Evolutionary conservation across 2,888 invertebrate species (phyloP).

Genomic region (Drosophila flavopinicola): DNA sequence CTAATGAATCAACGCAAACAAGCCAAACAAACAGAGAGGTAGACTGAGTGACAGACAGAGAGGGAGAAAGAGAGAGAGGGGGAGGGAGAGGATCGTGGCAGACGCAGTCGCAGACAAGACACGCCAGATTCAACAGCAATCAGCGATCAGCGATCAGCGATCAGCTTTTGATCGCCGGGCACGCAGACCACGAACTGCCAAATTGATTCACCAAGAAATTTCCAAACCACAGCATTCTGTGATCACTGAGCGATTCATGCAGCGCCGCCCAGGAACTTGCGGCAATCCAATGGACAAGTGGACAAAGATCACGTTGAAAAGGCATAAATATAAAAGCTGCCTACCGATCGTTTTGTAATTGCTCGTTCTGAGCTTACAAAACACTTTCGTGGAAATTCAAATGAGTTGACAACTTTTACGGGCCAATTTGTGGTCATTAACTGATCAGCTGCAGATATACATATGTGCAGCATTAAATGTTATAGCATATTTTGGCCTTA

Average conservation of each 20-base stretch:
- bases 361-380: slow-evolving; percentile 29
- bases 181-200: slow-evolving; percentile 30
- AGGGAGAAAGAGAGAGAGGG: not conserved
- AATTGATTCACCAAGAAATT: slow-evolving; percentile 49
- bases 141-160: slow-evolving; percentile 22
- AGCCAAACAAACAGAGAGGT: slow-evolving; percentile 15
- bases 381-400: slow-evolving; percentile 46
- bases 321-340: slow-evolving; percentile 54
- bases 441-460: slow-evolving; percentile 18
- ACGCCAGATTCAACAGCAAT: slow-evolving; percentile 57
- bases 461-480: slow-evolving; percentile 12
- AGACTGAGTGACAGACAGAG: not conserved
- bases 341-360: slow-evolving; percentile 47
- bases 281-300: slow-evolving; percentile 53
- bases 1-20: slow-evolving; percentile 69
- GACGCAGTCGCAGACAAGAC: slow-evolving; percentile 45
- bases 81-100: slow-evolving; percentile 37
- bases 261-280: slow-evolving; percentile 74
- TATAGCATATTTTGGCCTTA: slow-evolving; percentile 24
- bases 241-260: slow-evolving; percentile 17
- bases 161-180: slow-evolving; percentile 18
- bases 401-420: slow-evolving; percentile 38
- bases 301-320: slow-evolving; percentile 61
- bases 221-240: slow-evolving; percentile 27
- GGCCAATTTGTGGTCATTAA: slow-evolving; percentile 11